Conservation (phyloP, 2,113 vertebrate species). For the Perca flavescens region DNA sequence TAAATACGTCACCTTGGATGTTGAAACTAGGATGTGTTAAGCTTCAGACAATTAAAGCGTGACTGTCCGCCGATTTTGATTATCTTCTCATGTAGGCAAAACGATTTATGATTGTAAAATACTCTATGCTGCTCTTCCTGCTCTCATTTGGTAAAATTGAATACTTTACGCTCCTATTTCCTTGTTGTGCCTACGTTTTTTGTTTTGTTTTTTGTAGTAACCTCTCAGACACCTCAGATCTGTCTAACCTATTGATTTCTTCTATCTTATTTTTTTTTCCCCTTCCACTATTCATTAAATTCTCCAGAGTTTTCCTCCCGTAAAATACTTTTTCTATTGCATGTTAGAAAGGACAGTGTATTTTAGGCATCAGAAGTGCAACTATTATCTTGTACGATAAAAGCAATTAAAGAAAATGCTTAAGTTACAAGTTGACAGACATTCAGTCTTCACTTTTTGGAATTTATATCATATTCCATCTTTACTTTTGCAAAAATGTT, state of each 20-base stretch:
- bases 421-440: background rate
- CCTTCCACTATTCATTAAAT: background rate
- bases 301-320: background rate
- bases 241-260: background rate
- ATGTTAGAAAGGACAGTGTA: background rate
- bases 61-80: background rate
- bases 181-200: background rate
- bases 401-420: background rate
- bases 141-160: background rate
- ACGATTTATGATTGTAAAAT: background rate
- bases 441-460: background rate
- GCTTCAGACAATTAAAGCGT: background rate
- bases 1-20: too few relatives aligned
- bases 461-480: background rate
- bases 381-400: background rate
- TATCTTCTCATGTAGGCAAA: constrained; percentile 4
- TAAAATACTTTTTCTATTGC: background rate
- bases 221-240: background rate
- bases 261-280: background rate
- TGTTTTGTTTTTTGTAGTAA: too few relatives aligned
- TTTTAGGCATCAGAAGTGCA: background rate
- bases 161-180: background rate
- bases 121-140: background rate
- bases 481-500: background rate
- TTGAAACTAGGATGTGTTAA: background rate